Evolutionary conservation across 2,888 invertebrate species (phyloP), one percentile per base, ranked within the genome.

Genomic region (Philereme vetulata): DNA sequence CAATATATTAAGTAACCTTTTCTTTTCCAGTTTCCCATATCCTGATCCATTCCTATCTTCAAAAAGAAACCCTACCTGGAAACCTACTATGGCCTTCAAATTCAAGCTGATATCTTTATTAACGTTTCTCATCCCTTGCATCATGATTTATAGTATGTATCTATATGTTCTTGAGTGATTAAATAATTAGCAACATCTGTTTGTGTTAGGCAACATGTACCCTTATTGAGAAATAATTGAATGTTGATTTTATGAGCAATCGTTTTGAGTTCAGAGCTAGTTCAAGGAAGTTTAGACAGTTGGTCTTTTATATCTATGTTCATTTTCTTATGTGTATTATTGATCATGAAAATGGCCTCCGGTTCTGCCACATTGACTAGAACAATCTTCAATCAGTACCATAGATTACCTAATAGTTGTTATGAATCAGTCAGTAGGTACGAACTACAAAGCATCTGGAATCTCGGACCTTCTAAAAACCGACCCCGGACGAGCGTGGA

Each of bases 131-230:
- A 35, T 73, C 0, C 75, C 81, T 4, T 78, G 78, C 53, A 1
- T 35, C 3, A 35, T 35, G 35, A 35, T 35, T 6, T 35, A 9
- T 11, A 5, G 11, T 43, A 9, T 40, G 77, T 86, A 86, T 67
- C 57, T 80, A 0, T 79, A 82, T 53, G 76, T 83, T 0, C 83
- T 85, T 56, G 72, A 83, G 56, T 72, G 68, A n/a, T 69, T 75
- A 21, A 71, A 70, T 11, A 74, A 68, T 35, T 81, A 77, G 62
- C 76, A 76, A 3, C 71, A 78, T 49, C 53, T 77, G 36, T 72
- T 72, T 47, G 54, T 81, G 52, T 64, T 86, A 10, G 81, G 82
- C 11, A 80, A 72, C 67, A 73, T 83, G 54, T 82, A 83, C 42
- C 75, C 78, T 4, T 56, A 60, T 34, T 56, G 49, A 44, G 51